Evolutionary conservation across 2,888 invertebrate species (phyloP).

Genomic region (Parapristionchus giblindavisi): DNA sequence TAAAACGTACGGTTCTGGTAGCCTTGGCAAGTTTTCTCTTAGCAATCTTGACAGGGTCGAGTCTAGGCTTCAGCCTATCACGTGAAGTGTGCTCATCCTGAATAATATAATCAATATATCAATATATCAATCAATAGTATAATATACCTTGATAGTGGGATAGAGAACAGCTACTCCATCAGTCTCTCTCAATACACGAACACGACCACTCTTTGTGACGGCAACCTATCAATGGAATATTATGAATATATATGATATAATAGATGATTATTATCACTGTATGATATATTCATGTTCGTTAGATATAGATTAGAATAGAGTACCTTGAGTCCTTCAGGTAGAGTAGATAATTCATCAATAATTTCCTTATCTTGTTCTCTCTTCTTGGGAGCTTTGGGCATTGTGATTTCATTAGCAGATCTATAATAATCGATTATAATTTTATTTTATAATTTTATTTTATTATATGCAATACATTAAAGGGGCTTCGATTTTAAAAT

Average conservation of each 20-base stretch:
- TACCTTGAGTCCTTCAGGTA: slow-evolving; percentile 63
- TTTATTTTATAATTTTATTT: background rate
- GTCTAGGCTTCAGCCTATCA: slow-evolving; percentile 54
- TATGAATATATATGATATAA: background rate
- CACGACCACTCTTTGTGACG: slow-evolving; percentile 49
- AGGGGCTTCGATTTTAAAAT: background rate
- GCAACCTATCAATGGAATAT: slow-evolving; percentile 41
- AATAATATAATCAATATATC: too few species aligned
- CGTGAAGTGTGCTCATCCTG: slow-evolving; percentile 34
- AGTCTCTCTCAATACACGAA: slow-evolving; percentile 51
- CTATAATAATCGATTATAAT: background rate
- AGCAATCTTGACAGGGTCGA: slow-evolving; percentile 45
- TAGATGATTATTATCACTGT: background rate
- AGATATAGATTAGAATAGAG: background rate
- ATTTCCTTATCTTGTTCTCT: slow-evolving; percentile 41
- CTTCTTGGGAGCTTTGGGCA: slow-evolving; percentile 7
- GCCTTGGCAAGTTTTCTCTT: slow-evolving; percentile 42
- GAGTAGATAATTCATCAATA: slow-evolving; percentile 58
- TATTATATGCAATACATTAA: background rate
- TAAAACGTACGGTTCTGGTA: background rate
- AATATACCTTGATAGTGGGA: slow-evolving; percentile 44
- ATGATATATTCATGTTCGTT: background rate
- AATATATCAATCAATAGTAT: too few species aligned
- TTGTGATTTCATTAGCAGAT: slow-evolving; percentile 9
- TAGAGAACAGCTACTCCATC: slow-evolving; percentile 46